Conservation (phyloP, 2,113 vertebrate genomes). For the Cranoglanis bouderius region DNA sequence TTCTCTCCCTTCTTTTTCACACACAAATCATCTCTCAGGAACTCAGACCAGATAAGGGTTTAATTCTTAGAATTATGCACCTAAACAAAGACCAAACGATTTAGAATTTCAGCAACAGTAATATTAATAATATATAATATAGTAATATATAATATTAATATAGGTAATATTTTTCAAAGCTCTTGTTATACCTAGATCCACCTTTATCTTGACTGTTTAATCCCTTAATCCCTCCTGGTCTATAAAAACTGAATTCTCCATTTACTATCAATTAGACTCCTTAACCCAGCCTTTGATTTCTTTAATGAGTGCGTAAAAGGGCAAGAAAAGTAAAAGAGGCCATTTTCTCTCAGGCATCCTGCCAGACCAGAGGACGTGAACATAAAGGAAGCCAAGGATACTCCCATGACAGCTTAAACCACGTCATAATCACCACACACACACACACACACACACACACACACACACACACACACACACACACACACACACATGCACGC, state of each 20-base stretch:
- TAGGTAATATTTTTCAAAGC: background rate
- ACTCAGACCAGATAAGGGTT: background rate
- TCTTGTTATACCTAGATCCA: background rate
- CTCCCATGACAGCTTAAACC: constrained; percentile 6
- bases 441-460: background rate
- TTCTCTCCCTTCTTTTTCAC: constrained; percentile 1
- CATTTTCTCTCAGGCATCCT: constrained; percentile 24
- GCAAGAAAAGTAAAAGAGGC: constrained; percentile 25
- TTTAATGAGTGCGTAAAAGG: constrained; percentile 53
- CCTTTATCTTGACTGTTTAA: background rate
- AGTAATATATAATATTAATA: too few species aligned
- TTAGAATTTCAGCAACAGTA: constrained; percentile 1
- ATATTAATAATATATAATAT: too few species aligned
- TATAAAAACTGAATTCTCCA: constrained; percentile 37
- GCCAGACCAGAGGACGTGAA: constrained; percentile 28
- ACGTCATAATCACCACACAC: constrained; percentile 18
- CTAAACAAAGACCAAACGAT: background rate
- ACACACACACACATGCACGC: background rate
- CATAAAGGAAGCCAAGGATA: constrained; percentile 43
- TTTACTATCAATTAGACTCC: constrained; percentile 50
- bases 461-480: constrained; percentile 1
- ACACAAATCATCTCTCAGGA: background rate
- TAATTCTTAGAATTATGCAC: background rate
- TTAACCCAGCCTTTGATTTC: constrained; percentile 48
- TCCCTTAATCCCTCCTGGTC: constrained; percentile 33